These are phyloP conservation scores for Scopus umbretta DNA, from an alignment of 2,113 vertebrate species.

Conservation along the genomic window DNA sequence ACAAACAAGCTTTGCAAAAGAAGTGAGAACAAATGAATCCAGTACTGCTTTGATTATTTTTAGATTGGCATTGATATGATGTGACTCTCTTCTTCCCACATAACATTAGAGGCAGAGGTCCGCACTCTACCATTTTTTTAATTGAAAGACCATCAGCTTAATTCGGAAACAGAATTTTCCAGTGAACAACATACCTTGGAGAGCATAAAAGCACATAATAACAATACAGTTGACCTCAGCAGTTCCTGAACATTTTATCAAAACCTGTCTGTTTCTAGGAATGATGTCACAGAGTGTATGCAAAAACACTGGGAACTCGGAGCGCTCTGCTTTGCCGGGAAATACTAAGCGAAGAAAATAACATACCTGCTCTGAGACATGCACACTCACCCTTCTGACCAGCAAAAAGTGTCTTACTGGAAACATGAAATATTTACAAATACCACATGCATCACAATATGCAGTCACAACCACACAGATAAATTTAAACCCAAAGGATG, in stretches of 20 bases:
- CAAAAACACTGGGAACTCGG: not conserved
- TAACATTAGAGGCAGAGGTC: not conserved
- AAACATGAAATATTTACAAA: not conserved
- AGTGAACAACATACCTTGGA: slow-evolving; percentile 25
- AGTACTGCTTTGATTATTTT: not conserved
- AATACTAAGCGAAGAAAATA: not conserved
- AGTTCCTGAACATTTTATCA: slow-evolving; percentile 27
- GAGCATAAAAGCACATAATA: slow-evolving; percentile 51
- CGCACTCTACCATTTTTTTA: not conserved
- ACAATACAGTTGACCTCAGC: slow-evolving; percentile 27
- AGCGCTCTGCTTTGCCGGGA: not conserved
- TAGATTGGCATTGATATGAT: not conserved
- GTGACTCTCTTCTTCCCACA: not conserved
- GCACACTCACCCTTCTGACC: not conserved
- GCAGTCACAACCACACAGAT: not conserved
- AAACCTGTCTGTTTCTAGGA: slow-evolving; percentile 31
- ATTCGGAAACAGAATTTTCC: slow-evolving; percentile 42
- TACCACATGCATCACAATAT: not conserved
- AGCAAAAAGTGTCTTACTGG: not conserved
- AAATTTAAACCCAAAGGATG: not conserved
- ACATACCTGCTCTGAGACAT: not conserved
- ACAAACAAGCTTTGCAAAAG: not conserved
- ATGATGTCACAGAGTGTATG: slow-evolving; percentile 22
- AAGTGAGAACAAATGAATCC: not conserved
- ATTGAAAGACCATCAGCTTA: not conserved